Percentiles rank a stretch among this genome's conserved stretches.
Evolutionary conservation across 2,888 invertebrate genomes (phyloP).

Genomic region (Dendrolimus houi): DNA sequence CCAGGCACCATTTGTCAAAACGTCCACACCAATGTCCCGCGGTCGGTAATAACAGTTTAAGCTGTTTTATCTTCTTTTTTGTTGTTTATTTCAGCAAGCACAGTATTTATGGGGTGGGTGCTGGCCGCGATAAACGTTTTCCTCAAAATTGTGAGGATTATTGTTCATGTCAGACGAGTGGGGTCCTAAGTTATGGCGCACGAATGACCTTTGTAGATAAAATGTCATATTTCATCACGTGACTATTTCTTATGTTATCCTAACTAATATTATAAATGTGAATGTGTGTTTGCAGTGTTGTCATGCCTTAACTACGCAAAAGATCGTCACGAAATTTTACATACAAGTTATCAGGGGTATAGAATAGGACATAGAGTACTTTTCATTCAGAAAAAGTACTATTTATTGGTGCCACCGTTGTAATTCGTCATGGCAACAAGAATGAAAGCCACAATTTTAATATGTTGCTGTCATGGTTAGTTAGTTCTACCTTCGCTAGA

Average conservation of each 20-base stretch:
- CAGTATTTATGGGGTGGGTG: slow-evolving; percentile 70
- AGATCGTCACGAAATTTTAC: too few relatives aligned
- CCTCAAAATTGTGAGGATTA: slow-evolving; percentile 65
- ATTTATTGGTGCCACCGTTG: too few relatives aligned
- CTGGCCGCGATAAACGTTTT: slow-evolving; percentile 64
- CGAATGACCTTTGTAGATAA: slow-evolving; percentile 53
- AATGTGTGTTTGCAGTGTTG: too few relatives aligned
- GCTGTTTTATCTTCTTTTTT: slow-evolving; percentile 39
- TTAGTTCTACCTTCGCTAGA: too few relatives aligned
- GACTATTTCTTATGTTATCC: background rate
- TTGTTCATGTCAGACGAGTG: slow-evolving; percentile 62
- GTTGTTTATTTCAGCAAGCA: slow-evolving; percentile 56
- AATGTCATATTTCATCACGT: slow-evolving; percentile 9
- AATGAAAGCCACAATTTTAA: too few relatives aligned
- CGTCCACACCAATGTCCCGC: slow-evolving; percentile 42
- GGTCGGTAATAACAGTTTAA: slow-evolving; percentile 8
- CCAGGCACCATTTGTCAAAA: slow-evolving; percentile 33
- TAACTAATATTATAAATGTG: too few relatives aligned
- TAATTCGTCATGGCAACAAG: too few relatives aligned
- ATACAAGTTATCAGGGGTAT: too few relatives aligned
- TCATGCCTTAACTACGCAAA: too few relatives aligned
- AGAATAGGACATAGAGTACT: too few relatives aligned
- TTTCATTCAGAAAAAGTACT: too few relatives aligned
- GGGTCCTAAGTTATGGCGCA: slow-evolving; percentile 56
- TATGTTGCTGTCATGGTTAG: too few relatives aligned